Conservation (phyloP, 1,140 invertebrate species). For the Heterodera carotae region DNA sequence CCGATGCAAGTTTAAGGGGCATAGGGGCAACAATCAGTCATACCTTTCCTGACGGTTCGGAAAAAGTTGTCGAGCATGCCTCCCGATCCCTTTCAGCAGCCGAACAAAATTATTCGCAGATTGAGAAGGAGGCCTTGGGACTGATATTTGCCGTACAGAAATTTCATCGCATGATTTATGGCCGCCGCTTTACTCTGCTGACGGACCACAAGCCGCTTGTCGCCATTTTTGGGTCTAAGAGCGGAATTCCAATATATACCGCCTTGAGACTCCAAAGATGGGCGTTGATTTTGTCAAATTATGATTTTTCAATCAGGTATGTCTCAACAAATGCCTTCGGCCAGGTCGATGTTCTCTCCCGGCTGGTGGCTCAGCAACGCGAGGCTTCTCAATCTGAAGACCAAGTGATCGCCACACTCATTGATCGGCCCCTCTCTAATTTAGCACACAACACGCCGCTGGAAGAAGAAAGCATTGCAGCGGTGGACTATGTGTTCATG, state of each 20-base stretch:
- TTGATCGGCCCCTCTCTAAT: not conserved
- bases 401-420: not conserved
- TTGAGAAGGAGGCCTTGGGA: constrained; percentile 69
- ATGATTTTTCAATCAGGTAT: constrained; percentile 35
- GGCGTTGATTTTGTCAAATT: constrained; percentile 18
- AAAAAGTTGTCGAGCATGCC: constrained; percentile 61
- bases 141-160: not conserved
- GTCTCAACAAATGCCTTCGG: constrained; percentile 1
- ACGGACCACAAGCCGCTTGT: constrained; percentile 18
- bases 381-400: constrained; percentile 20
- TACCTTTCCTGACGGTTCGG: constrained; percentile 37
- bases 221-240: constrained; percentile 25
- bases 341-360: constrained; percentile 37
- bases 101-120: constrained; percentile 69
- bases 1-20: constrained; percentile 54
- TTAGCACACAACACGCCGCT: not conserved
- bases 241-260: constrained; percentile 30
- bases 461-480: not conserved
- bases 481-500: not conserved
- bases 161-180: constrained; percentile 70
- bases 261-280: constrained; percentile 23
- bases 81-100: constrained; percentile 44
- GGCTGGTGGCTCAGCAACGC: constrained; percentile 24
- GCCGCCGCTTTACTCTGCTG: constrained; percentile 64
- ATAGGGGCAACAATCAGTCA: constrained; percentile 66